Percentiles rank a stretch among this genome's conserved stretches.
Evolutionary conservation across 1,140 invertebrate genomes (phyloP).

Genomic region (Zaprionus lachaisei): DNA sequence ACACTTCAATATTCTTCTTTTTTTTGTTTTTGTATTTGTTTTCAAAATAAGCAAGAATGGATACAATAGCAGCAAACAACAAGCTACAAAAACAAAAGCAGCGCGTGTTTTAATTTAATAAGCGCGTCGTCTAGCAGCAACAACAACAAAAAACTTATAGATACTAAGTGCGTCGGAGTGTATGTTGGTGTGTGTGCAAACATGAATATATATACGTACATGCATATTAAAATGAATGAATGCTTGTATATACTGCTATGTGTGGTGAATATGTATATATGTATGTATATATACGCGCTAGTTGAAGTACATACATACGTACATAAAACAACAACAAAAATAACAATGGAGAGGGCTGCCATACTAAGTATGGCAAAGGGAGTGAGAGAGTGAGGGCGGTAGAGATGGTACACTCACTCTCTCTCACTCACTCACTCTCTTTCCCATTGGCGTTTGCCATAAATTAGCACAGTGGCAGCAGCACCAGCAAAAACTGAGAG

Average conservation of each 20-base stretch:
- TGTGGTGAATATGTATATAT: slow-evolving; percentile 31
- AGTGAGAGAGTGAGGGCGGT: slow-evolving; percentile 48
- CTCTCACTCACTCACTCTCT: slow-evolving; percentile 22
- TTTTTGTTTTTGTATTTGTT: slow-evolving; percentile 25
- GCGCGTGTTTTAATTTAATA: slow-evolving; percentile 71
- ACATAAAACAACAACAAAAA: slow-evolving; percentile 48
- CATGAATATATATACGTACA: slow-evolving; percentile 20
- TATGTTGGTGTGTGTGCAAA: slow-evolving; percentile 37
- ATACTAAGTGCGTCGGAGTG: slow-evolving; percentile 64
- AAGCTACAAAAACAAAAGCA: slow-evolving; percentile 38
- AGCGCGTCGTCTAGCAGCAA: slow-evolving; percentile 61
- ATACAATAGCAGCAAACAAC: slow-evolving; percentile 36
- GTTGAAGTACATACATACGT: slow-evolving; percentile 27
- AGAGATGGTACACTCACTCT: slow-evolving; percentile 10
- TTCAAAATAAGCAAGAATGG: slow-evolving; percentile 33
- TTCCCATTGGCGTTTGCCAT: slow-evolving; percentile 28
- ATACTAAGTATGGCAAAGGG: slow-evolving; percentile 53
- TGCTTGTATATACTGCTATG: slow-evolving; percentile 13
- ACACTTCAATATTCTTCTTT: slow-evolving; percentile 28
- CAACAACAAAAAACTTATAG: slow-evolving; percentile 58
- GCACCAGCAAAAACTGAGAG: slow-evolving; percentile 42
- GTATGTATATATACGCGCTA: slow-evolving; percentile 39
- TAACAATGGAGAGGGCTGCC: slow-evolving; percentile 49
- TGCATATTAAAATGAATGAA: slow-evolving; percentile 12
- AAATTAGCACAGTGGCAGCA: slow-evolving; percentile 61